phyloP scores from a whole-genome alignment of 1,140 invertebrate genomes.

The Tachypleus tridentatus region DNA sequence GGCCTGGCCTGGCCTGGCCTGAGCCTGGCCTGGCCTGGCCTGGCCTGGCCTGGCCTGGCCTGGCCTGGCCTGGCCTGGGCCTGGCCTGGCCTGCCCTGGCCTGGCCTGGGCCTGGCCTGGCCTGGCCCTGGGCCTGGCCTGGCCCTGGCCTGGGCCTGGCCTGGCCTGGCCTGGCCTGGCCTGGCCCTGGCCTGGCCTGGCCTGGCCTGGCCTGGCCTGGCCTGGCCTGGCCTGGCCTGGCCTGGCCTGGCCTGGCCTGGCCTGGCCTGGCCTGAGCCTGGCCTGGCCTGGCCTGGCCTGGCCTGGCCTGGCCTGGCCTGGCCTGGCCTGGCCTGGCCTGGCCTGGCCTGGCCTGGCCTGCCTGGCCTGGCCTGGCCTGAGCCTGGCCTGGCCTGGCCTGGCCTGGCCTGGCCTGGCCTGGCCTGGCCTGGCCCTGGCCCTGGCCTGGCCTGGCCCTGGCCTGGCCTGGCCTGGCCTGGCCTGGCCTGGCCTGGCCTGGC shows the following conservation, averaged over 20 bases:
- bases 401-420: conserved; percentile 23
- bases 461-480: conserved; percentile 23
- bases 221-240: conserved; percentile 25
- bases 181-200: too few relatives aligned
- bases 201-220: conserved; percentile 14
- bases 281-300: conserved; percentile 24
- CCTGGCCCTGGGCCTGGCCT: too few relatives aligned
- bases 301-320: conserved; percentile 26
- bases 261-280: conserved; percentile 24
- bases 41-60: conserved; percentile 22
- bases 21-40: conserved; percentile 24
- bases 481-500: conserved; percentile 25
- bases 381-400: conserved; percentile 24
- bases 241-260: conserved; percentile 20
- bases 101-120: conserved; percentile 27
- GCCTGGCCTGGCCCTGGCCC: conserved; percentile 25
- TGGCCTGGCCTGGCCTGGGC: conserved; percentile 22
- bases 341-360: conserved; percentile 23
- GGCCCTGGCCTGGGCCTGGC: too few relatives aligned
- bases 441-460: too few relatives aligned
- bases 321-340: conserved; percentile 25
- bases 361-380: conserved; percentile 26
- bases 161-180: conserved; percentile 23
- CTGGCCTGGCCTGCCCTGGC: conserved; percentile 20
- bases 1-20: conserved; percentile 24